Base-by-base conservation (phyloP, 2,888 invertebrate species). In the Muscina levida region DNA sequence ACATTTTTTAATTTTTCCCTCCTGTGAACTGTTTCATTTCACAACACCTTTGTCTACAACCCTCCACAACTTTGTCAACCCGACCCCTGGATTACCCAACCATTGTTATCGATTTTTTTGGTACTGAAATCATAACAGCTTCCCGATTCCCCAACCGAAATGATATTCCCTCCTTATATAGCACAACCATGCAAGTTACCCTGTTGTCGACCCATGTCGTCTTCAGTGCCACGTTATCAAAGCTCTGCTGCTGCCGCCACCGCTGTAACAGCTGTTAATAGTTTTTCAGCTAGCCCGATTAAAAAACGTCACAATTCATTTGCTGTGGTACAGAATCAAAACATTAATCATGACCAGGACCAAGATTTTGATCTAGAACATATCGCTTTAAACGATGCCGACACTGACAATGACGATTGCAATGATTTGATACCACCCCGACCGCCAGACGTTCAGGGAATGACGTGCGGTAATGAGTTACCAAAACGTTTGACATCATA, bases 131-230 rank as follows among this genome's bases (percentile, higher is more conserved):
- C 24, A 10, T 75, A 82, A 84, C 85, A 90, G 90, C 87, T 90
- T 83, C 88, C 90, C 84, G 90, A 90, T 83, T 87, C 90, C 85
- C 88, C 89, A 70, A 87, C 85, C 82, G 90, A 90, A 89, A 89
- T 90, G 88, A 85, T 89, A 72, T 90, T 90, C 85, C 90, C 90
- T 62, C 90, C 90, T 57, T 89, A 90, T 79, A 89, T 90, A 83
- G 89, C 90, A 74, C 90, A 87, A 68, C 89, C 90, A 22, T 90
- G 90, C 83, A 87, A 90, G 84, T 85, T 89, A 73, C 86, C 90
- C 80, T 90, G 90, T 84, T 90, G 90, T 84, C 89, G 89, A 59
- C 88, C 89, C 77, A 85, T 87, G 44, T 88, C 90, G 76, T 84
- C 85, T 75, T 89, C 89, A 26, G 87, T 90, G 73, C 89, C 89